Percentiles rank a stretch among this genome's conserved stretches.
These are phyloP conservation scores for Antheraea yamamai DNA, from an alignment of 2,888 invertebrate genomes.

Conservation along the genomic window DNA sequence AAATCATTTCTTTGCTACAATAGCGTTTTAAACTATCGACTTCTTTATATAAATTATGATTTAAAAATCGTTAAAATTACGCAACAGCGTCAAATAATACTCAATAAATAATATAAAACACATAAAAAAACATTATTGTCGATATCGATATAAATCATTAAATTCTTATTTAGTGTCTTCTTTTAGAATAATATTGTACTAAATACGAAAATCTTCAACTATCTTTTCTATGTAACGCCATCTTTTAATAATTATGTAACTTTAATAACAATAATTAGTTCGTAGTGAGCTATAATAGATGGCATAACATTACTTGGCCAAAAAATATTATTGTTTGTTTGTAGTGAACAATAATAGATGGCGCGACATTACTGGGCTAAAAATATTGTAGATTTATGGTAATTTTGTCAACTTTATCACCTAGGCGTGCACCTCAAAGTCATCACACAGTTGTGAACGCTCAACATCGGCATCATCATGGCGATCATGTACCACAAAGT, in stretches of 20 bases:
- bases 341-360: conserved; percentile 29
- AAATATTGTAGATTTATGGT: not conserved
- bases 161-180: not conserved
- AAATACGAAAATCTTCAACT: not conserved
- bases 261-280: not conserved
- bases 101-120: not conserved
- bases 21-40: not conserved
- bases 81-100: too few relatives aligned
- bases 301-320: conserved; percentile 24
- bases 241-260: not conserved
- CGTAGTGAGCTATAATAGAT: conserved; percentile 25
- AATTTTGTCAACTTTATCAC: conserved; percentile 35
- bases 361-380: conserved; percentile 21
- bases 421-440: conserved; percentile 56
- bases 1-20: not conserved
- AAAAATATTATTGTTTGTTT: not conserved
- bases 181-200: not conserved
- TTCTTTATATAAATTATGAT: too few relatives aligned
- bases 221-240: not conserved
- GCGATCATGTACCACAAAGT: conserved; percentile 58
- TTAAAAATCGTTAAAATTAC: too few relatives aligned
- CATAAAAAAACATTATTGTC: not conserved
- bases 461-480: conserved; percentile 56
- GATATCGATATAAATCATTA: too few relatives aligned
- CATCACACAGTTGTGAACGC: conserved; percentile 32